These are phyloP conservation scores for Polypterus bichir DNA, from an alignment of 2,113 vertebrate species.

Conservation along the genomic window DNA sequence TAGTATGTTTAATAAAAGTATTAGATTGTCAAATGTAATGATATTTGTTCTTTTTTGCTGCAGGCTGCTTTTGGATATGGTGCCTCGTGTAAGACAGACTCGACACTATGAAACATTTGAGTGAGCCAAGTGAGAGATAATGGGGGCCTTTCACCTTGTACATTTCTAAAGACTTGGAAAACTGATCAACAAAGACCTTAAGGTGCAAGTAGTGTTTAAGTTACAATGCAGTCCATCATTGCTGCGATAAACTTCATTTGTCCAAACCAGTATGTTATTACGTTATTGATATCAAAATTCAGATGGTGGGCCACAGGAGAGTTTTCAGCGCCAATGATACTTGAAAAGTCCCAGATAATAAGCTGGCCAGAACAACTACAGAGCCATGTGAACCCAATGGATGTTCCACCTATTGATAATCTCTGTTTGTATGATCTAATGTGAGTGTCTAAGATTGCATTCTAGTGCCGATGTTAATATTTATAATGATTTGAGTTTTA, in stretches of 20 bases:
- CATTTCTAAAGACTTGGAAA: conserved; percentile 19
- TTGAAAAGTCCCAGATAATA: too few species aligned
- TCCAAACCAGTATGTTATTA: neutral
- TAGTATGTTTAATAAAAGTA: too few species aligned
- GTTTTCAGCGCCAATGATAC: too few species aligned
- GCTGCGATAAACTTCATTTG: neutral
- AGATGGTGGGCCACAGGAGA: too few species aligned
- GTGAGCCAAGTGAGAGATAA: conserved; percentile 38
- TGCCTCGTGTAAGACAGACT: conserved; percentile 80
- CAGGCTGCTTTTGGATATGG: conserved; percentile 85
- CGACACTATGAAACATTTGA: conserved; percentile 94
- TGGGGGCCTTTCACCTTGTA: conserved; percentile 13
- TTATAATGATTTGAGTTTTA: too few species aligned
- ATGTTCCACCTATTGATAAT: too few species aligned
- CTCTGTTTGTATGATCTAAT: too few species aligned
- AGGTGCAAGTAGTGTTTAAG: conserved; percentile 35
- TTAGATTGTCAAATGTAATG: too few species aligned
- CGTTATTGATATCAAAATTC: neutral
- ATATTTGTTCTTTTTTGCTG: neutral
- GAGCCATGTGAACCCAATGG: too few species aligned
- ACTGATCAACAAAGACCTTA: conserved; percentile 15
- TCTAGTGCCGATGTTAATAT: too few species aligned
- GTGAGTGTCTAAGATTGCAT: too few species aligned
- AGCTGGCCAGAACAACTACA: too few species aligned
- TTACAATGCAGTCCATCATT: conserved; percentile 5